Percentiles rank a stretch among this genome's conserved stretches.
These are phyloP conservation scores for Ceyx cyanopectus DNA, from an alignment of 2,113 vertebrate genomes.

Conservation along the genomic window DNA sequence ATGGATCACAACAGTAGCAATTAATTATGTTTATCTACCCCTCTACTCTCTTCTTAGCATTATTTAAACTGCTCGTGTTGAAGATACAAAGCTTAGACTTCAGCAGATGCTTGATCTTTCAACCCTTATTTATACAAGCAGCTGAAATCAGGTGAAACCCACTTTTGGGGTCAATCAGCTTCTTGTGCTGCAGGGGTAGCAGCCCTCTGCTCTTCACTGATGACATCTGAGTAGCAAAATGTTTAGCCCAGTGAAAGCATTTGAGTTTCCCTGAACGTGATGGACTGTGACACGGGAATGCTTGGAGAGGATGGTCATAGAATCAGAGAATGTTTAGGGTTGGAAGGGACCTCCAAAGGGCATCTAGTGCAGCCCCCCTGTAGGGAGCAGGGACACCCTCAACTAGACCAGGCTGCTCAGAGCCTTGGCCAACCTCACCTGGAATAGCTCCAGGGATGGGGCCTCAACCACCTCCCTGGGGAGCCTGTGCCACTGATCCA, in stretches of 20 bases:
- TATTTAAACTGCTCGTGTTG: slow-evolving; percentile 26
- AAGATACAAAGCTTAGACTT: not conserved
- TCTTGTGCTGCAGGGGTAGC: not conserved
- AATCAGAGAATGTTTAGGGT: no score
- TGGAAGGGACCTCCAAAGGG: no score
- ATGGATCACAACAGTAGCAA: slow-evolving; percentile 52
- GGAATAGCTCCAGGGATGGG: no score
- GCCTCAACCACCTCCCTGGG: no score
- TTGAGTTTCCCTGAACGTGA: not conserved
- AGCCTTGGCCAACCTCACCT: no score
- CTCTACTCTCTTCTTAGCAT: not conserved
- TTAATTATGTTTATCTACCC: slow-evolving; percentile 61
- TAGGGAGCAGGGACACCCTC: no score
- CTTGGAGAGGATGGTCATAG: not conserved
- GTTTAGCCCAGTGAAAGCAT: not conserved
- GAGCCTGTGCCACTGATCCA: no score
- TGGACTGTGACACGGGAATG: rapidly evolving
- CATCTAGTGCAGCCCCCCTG: no score
- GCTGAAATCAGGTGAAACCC: not conserved
- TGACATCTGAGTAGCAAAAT: not conserved
- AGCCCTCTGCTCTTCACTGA: not conserved
- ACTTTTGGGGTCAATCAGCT: not conserved
- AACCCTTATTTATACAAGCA: not conserved
- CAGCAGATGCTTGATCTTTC: not conserved
- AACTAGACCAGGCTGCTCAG: no score